phyloP scores from a whole-genome alignment of 2,888 invertebrate genomes.

The Polietes domitor region DNA sequence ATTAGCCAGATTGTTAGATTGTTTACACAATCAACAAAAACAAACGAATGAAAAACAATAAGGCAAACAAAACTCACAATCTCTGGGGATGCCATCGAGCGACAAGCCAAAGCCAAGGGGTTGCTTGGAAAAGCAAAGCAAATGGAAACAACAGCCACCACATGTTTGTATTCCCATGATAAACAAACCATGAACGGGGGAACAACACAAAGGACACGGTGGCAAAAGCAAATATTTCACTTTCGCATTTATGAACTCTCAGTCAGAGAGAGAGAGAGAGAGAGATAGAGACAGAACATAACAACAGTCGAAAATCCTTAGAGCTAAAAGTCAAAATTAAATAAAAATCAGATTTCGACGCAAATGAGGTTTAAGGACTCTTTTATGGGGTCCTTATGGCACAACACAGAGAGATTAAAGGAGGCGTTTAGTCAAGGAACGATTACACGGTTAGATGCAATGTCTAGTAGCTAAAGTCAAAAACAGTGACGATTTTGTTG shows the following conservation, averaged over 20 bases:
- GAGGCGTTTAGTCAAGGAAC: neutral
- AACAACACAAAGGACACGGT: constrained; percentile 29
- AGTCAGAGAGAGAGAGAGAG: constrained; percentile 2
- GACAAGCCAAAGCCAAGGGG: constrained; percentile 45
- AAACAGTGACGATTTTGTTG: neutral
- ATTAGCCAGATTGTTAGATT: constrained; percentile 68
- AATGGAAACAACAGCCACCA: constrained; percentile 50
- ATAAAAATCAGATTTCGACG: constrained; percentile 52
- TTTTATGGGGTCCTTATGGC: neutral
- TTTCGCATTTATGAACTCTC: constrained; percentile 45
- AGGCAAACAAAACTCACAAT: constrained; percentile 5
- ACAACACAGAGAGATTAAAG: neutral
- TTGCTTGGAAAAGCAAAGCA: constrained; percentile 34
- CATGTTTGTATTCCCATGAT: constrained; percentile 64
- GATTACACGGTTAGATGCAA: constrained; percentile 34
- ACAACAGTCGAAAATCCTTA: neutral
- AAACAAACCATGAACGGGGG: constrained; percentile 25
- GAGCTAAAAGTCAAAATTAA: constrained; percentile 52
- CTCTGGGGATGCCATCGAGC: constrained; percentile 51
- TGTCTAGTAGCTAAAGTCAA: neutral
- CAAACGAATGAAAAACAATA: constrained; percentile 40
- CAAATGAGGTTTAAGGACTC: constrained; percentile 43
- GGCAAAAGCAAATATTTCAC: constrained; percentile 50
- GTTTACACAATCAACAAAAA: constrained; percentile 54
- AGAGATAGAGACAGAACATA: neutral